Percentiles rank a stretch among this genome's conserved stretches.
These are phyloP conservation scores for Eristalinus sepulchralis DNA, from an alignment of 2,888 invertebrate species.

Conservation along the genomic window DNA sequence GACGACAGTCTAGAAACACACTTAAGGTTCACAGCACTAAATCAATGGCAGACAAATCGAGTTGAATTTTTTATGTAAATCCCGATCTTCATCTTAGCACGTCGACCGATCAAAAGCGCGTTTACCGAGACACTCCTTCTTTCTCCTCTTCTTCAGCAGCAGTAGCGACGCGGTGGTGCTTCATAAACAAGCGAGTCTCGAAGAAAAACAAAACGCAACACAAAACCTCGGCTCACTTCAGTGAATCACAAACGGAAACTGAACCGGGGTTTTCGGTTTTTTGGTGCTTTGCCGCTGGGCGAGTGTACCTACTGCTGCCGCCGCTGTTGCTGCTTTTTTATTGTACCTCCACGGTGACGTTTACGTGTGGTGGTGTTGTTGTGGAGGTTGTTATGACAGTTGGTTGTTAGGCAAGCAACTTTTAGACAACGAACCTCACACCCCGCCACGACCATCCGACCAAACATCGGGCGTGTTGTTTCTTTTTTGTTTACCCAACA, in stretches of 20 bases:
- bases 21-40: background rate
- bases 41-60: background rate
- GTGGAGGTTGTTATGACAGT: constrained; percentile 44
- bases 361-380: background rate
- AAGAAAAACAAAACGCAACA: constrained; percentile 10
- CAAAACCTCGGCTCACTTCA: constrained; percentile 43
- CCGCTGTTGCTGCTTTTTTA: too few species aligned
- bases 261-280: constrained; percentile 55
- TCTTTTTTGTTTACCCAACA: constrained; percentile 17
- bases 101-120: background rate
- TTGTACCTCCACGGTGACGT: constrained; percentile 16
- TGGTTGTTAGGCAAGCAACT: constrained; percentile 52
- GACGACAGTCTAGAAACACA: background rate
- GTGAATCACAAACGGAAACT: constrained; percentile 71
- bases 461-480: constrained; percentile 11
- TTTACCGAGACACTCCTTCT: background rate
- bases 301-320: background rate
- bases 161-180: background rate
- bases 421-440: constrained; percentile 17
- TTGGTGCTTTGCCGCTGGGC: constrained; percentile 45
- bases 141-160: background rate
- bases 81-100: background rate
- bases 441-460: background rate
- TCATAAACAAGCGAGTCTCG: background rate
- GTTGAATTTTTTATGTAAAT: background rate